Conservation (phyloP, 2,797 vertebrate species). For the Acomys russatus region DNA sequence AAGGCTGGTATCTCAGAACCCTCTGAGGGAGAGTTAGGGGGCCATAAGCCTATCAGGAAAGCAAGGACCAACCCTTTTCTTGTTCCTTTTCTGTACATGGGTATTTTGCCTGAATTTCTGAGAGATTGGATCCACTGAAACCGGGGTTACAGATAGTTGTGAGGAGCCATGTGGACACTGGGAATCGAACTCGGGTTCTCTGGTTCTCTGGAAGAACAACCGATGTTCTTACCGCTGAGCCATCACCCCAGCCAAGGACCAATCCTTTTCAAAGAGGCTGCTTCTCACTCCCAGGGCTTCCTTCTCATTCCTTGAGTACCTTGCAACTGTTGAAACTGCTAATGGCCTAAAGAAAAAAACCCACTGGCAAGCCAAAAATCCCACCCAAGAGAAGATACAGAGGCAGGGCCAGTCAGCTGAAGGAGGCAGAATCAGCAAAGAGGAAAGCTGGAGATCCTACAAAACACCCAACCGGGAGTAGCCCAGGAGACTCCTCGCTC, state of each 20-base stretch:
- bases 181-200: too few relatives aligned
- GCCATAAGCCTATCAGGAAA: neutral
- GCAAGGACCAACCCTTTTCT: neutral
- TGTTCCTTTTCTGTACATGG: too few relatives aligned
- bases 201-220: too few relatives aligned
- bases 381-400: neutral
- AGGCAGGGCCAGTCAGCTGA: neutral
- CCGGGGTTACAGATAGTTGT: too few relatives aligned
- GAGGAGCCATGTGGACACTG: too few relatives aligned
- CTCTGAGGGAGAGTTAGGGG: neutral
- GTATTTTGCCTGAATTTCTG: too few relatives aligned
- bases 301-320: neutral
- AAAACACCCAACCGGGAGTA: neutral
- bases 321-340: neutral
- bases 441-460: neutral
- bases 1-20: neutral
- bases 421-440: neutral
- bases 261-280: too few relatives aligned
- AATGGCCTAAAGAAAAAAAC: neutral
- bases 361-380: neutral
- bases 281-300: neutral
- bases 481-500: neutral
- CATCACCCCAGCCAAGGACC: too few relatives aligned
- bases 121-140: too few relatives aligned
- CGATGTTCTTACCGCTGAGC: too few relatives aligned